Conservation (phyloP, 2,888 invertebrate species). For the Ernsta delagoae region DNA sequence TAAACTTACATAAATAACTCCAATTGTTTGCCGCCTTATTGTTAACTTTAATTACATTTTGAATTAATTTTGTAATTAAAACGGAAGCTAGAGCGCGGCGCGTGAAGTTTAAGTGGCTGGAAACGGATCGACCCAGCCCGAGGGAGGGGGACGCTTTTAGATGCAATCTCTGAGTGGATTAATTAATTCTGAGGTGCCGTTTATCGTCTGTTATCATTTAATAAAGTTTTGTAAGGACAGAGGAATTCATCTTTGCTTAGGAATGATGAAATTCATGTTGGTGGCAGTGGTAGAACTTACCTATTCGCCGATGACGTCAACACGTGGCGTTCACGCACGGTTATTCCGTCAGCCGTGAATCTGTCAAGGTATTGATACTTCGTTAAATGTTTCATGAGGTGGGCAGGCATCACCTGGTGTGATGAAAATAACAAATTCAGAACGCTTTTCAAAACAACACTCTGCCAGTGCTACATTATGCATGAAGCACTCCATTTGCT, state of each 20-base stretch:
- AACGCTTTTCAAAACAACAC: constrained; percentile 84
- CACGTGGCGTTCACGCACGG: constrained; percentile 17
- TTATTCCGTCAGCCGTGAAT: constrained; percentile 44
- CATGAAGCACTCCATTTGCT: constrained; percentile 85
- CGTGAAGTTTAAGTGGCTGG: constrained; percentile 85
- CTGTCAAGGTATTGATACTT: constrained; percentile 64
- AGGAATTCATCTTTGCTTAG: constrained; percentile 62
- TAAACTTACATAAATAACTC: constrained; percentile 86
- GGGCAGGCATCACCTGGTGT: constrained; percentile 79
- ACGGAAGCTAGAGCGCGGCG: constrained; percentile 85
- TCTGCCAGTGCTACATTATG: constrained; percentile 82
- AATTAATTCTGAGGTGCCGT: constrained; percentile 85
- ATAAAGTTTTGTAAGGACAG: constrained; percentile 79
- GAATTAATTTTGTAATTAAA: constrained; percentile 86
- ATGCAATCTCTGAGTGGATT: constrained; percentile 85
- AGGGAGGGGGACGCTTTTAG: constrained; percentile 61
- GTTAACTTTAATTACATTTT: constrained; percentile 86
- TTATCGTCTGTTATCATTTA: constrained; percentile 84
- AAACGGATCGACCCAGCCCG: constrained; percentile 76
- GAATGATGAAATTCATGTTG: constrained; percentile 39
- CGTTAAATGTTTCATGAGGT: constrained; percentile 80
- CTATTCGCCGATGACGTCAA: neutral
- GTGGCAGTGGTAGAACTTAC: constrained; percentile 7
- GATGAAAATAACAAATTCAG: constrained; percentile 83
- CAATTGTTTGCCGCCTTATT: constrained; percentile 86